Evolutionary conservation across 2,113 vertebrate species (phyloP), one percentile per base, ranked within the genome.

Genomic region (Ammodytes marinus): DNA sequence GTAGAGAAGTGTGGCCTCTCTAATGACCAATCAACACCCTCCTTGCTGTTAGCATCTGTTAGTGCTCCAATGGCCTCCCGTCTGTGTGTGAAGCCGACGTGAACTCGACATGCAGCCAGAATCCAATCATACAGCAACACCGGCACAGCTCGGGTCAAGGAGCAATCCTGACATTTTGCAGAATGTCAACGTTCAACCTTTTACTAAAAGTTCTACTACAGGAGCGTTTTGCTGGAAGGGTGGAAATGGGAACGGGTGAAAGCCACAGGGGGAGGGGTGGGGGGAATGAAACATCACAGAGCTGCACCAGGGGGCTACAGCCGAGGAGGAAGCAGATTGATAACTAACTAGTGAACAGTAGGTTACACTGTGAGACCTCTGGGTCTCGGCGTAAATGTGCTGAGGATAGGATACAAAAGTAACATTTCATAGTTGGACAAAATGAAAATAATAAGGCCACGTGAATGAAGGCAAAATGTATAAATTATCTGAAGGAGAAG

Each of bases 11-110:
- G 84, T 88, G 90, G 90, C 89, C 90, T 88, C 91, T 94, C 92
- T 94, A 94, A 94, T 92, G 92, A 92, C 93, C 94, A 95, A 95
- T 95, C 94, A 95, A 93, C 94, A 94, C 94, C 91, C 84, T 93
- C 77, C 86, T 90, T 67, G 80, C 90, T 91, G 89, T 92, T 89
- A 80, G 91, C 91, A 94, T 94, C 93, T 93, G 92, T 88, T 93
- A 89, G 88, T 89, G 73, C 83, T 92, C 88, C 91, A 69, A 86
- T 86, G 85, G 88, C 89, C 90, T 89, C 79, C 83, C 59, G 59
- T 85, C 87, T 86, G 79, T 88, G 92, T 91, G 90, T 78, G 86
- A 94, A 90, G 90, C 88, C 71, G 15, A 69, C 10, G 57, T 85
- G 89, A 93, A 86, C 89, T 80, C 79, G 12, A 83, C 86, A 75